phyloP scores from a whole-genome alignment of 2,113 vertebrate genomes.

The Naja naja region DNA sequence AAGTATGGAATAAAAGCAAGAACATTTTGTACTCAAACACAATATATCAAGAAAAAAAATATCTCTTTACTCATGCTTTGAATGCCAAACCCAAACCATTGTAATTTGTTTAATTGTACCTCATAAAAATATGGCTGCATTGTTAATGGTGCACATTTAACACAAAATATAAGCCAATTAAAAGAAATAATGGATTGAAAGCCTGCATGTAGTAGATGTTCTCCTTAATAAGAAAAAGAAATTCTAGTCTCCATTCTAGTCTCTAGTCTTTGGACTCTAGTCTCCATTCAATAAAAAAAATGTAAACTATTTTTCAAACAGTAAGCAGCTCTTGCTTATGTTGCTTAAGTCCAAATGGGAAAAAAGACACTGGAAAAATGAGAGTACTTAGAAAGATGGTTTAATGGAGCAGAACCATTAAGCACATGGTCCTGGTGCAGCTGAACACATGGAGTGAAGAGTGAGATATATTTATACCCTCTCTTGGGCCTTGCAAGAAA shows the following conservation, averaged over 20 bases:
- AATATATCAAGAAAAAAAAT: neutral
- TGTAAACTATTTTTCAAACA: neutral
- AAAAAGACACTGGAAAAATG: no score
- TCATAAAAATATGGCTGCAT: neutral
- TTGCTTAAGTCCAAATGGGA: no score
- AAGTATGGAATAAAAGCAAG: neutral
- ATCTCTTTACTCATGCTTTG: neutral
- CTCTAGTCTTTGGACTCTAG: neutral
- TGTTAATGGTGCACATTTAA: neutral
- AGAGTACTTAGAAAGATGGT: no score
- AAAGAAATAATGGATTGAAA: neutral
- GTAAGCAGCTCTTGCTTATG: neutral
- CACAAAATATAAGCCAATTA: neutral
- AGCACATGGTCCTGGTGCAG: no score
- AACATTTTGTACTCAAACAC: neutral
- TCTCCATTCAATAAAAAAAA: neutral
- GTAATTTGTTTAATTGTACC: neutral
- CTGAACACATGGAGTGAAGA: no score
- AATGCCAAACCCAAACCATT: neutral
- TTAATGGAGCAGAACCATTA: no score
- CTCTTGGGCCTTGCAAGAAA: no score
- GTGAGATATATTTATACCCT: no score
- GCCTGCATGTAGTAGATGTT: neutral
- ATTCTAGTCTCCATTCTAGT: neutral
- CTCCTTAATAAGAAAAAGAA: neutral